Percentiles rank a stretch among this genome's conserved stretches.
Evolutionary conservation across 2,888 invertebrate genomes (phyloP).

Genomic region (Metallyticus violacea): DNA sequence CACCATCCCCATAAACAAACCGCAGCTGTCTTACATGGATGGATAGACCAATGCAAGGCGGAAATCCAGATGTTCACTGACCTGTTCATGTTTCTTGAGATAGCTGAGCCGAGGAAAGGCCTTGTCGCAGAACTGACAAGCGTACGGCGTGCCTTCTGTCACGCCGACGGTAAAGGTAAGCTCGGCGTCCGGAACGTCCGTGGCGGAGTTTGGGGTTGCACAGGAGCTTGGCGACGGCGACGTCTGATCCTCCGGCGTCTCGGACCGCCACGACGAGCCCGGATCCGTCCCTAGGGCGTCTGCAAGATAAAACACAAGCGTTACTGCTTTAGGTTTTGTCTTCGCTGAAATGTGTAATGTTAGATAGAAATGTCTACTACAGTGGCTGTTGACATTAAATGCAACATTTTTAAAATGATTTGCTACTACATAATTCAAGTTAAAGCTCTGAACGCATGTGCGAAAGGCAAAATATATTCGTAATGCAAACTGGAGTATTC

Average conservation of each 20-base stretch:
- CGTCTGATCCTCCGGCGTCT: conserved; percentile 58
- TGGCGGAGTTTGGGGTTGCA: conserved; percentile 64
- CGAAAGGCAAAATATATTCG: no score
- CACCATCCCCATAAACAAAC: no score
- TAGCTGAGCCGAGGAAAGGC: conserved; percentile 84
- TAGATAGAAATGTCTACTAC: no score
- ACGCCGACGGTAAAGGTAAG: conserved; percentile 65
- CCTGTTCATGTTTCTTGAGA: conserved; percentile 91
- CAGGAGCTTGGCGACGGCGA: conserved; percentile 57
- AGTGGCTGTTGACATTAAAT: no score
- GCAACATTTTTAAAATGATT: no score
- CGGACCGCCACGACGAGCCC: conserved; percentile 65
- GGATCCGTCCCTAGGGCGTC: conserved; percentile 66
- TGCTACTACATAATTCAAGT: no score
- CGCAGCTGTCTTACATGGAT: no score
- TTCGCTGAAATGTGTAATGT: no score
- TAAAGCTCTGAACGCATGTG: no score
- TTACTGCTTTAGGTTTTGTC: no score
- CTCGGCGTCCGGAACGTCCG: conserved; percentile 60
- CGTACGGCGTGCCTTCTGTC: conserved; percentile 77
- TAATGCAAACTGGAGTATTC: no score
- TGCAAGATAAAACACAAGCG: conserved; percentile 42
- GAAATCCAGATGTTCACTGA: conserved; percentile 50
- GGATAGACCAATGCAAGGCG: no score
- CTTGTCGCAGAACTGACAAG: conserved; percentile 89